Conservation (phyloP, 1,140 invertebrate species). For the Panagrolaimus sp. region DNA sequence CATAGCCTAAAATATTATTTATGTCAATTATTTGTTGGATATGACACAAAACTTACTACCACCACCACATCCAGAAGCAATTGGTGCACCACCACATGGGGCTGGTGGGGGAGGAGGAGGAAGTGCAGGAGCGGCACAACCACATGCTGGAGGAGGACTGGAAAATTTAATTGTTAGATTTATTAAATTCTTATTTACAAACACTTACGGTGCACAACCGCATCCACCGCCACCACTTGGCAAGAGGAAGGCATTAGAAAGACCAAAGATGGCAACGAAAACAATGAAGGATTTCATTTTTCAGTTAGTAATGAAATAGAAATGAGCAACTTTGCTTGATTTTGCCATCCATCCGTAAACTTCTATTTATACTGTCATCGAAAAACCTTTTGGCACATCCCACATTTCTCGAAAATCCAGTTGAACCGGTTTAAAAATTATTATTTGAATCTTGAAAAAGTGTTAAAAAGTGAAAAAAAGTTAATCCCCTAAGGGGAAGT, state of each 20-base stretch:
- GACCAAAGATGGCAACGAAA: constrained; percentile 2
- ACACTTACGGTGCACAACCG: constrained; percentile 8
- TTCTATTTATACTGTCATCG: no score
- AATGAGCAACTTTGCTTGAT: no score
- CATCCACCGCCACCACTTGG: neutral
- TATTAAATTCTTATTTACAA: neutral
- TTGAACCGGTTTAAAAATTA: no score
- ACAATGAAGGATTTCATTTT: neutral
- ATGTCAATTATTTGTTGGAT: no score
- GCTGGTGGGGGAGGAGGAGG: constrained; percentile 3
- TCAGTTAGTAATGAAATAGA: neutral
- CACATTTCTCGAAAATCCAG: no score
- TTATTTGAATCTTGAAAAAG: no score
- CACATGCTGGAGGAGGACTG: neutral
- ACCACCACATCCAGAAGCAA: neutral
- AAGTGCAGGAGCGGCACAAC: neutral
- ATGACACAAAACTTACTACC: no score
- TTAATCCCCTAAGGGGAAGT: no score
- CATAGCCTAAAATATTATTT: no score
- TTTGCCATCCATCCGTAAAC: no score
- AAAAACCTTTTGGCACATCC: no score
- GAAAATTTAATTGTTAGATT: neutral
- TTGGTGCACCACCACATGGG: neutral
- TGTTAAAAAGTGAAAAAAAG: no score
- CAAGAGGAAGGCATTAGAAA: constrained; percentile 6